Percentiles rank a stretch among this genome's conserved stretches.
phyloP scores from a whole-genome alignment of 2,113 vertebrate species.

The Marmota flaviventris region DNA sequence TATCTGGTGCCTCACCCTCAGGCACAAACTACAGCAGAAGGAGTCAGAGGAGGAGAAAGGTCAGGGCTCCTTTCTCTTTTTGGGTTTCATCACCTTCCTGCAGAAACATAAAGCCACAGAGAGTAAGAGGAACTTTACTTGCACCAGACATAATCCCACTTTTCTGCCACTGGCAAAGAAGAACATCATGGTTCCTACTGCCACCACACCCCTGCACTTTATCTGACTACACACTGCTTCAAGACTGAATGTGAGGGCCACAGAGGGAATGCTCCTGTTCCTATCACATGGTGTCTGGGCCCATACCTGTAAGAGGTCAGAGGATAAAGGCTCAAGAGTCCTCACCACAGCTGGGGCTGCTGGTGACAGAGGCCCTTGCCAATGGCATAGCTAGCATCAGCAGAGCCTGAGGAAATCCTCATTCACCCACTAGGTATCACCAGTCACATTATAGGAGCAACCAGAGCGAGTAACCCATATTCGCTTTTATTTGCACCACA shows the following conservation, averaged over 20 bases:
- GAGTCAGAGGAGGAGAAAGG: background rate
- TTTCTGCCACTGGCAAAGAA: background rate
- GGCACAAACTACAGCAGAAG: background rate
- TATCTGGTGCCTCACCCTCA: background rate
- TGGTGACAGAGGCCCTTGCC: background rate
- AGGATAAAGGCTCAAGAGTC: background rate
- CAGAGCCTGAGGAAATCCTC: background rate
- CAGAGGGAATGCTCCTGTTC: background rate
- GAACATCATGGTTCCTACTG: background rate
- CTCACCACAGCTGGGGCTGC: background rate
- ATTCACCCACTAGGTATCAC: background rate
- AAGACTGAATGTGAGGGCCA: background rate
- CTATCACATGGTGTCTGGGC: background rate
- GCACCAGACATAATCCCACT: background rate
- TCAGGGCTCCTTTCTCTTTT: no score
- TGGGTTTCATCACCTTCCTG: no score
- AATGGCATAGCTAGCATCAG: background rate
- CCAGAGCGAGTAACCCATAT: background rate
- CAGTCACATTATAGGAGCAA: background rate
- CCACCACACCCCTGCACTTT: background rate
- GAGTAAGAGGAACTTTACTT: background rate
- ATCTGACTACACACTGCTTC: background rate
- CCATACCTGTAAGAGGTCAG: background rate
- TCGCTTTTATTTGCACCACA: background rate
- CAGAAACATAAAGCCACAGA: background rate